Base-by-base conservation (phyloP, 2,888 invertebrate genomes). In the Rhaphigaster nebulosa region DNA sequence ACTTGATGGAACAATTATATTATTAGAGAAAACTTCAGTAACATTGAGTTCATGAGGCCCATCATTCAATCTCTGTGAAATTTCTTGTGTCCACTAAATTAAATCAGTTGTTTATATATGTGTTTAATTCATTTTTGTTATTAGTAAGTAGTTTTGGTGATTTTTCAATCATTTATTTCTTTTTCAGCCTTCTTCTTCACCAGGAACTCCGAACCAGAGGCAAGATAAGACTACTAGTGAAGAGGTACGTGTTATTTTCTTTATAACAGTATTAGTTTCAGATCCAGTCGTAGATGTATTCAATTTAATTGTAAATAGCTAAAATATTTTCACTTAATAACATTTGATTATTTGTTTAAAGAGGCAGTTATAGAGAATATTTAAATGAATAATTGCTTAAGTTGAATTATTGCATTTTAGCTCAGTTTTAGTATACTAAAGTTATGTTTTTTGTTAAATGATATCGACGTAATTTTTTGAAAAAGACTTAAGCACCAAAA, bases 211-310 rank as follows among this genome's bases (percentile, higher is more conserved):
- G 91, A 96, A 96, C 92, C 96, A 97, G 93, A 95, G 98, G 90
- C 97, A 97, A 94, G 98, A 99, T 95, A 98, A 98, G 94, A 97
- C 98, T 92, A 97, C 97, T 93, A 98, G 98, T 94, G 99, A 99
- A 94, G 99, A 99, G 98, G 98, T 98, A 95, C 95, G 91, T 23
- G 5, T 45, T 50, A 50, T 88, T 45, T 88, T 45, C 34, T 45
- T 88, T 88, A 38, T 76, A 34, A 34, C 5, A 70, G 5, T 34
- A 52, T 45, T 26, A 88, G 54, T 54, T 41, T 50, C 60, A 38
- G 23, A 38, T 20, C 13, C 29, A 56, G 13, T 54, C 6, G 6
- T 84, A 45, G 41, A 41, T n/a, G 29, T n/a, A 26, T 26, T 10
- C 26, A 41, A 41, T 38, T 45, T 13, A 3, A 23, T 26, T 84